These are phyloP conservation scores for Probaryconus sp. DNA, from an alignment of 1,140 invertebrate genomes.

Conservation along the genomic window DNA sequence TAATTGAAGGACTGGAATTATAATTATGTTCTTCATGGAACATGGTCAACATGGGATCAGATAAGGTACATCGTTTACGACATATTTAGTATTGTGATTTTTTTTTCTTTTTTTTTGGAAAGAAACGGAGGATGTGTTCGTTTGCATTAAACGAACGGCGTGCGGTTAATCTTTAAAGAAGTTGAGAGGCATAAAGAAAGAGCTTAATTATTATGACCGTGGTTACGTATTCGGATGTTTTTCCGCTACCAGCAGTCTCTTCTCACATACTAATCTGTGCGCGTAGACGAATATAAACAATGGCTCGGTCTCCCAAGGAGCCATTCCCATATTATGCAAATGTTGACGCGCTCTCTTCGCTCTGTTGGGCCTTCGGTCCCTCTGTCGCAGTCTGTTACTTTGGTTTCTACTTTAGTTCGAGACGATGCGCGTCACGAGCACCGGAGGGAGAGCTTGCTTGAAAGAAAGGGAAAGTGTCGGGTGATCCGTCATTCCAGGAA, in stretches of 20 bases:
- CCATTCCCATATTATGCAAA: constrained; percentile 74
- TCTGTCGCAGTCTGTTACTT: constrained; percentile 9
- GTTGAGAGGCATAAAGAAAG: constrained; percentile 38
- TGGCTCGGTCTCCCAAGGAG: constrained; percentile 63
- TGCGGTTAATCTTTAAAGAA: too few species aligned
- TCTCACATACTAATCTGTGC: constrained; percentile 70
- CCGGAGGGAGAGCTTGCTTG: too few species aligned
- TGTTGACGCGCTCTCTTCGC: constrained; percentile 55
- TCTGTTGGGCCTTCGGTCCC: constrained; percentile 13
- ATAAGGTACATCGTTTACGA: too few species aligned
- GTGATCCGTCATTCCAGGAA: constrained; percentile 22
- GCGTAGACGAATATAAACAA: constrained; percentile 68
- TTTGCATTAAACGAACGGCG: too few species aligned
- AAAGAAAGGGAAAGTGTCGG: constrained; percentile 44
- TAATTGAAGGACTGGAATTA: too few species aligned
- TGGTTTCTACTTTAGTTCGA: constrained; percentile 18
- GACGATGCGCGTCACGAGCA: constrained; percentile 3
- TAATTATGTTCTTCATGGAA: too few species aligned
- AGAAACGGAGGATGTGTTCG: too few species aligned
- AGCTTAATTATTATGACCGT: constrained; percentile 71
- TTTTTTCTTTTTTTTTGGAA: too few species aligned
- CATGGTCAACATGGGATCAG: too few species aligned
- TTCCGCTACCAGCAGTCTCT: constrained; percentile 69
- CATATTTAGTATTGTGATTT: too few species aligned
- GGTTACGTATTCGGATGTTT: constrained; percentile 75